Base-by-base conservation (phyloP, 2,888 invertebrate genomes). In the Danaus chrysippus region DNA sequence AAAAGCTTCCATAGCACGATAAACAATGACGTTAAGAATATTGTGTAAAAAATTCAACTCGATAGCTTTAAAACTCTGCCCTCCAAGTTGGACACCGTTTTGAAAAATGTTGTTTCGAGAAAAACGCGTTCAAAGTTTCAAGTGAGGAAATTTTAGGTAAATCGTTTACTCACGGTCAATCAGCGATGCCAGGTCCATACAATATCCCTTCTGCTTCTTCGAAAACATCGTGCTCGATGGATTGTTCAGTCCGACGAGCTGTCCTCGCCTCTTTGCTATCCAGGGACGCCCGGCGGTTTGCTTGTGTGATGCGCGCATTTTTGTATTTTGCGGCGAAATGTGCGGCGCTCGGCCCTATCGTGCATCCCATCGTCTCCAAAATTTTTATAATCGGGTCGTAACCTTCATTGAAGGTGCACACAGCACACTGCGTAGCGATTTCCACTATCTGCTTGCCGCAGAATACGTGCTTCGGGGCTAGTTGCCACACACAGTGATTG, bases 151-250 rank as follows among this genome's bases (percentile, higher is more conserved):
- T 54, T 54, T 60, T 55, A 60, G 53, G 54, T 59, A 59, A 59
- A 59, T 53, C 52, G 53, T 54, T 46, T 62, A 55, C 54, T 54
- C 56, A 62, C 58, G 54, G 54, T 62, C 54, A 59, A 56, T 63
- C 63, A 46, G 56, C 59, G 56, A 56, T n/a, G n/a, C 63, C 59
- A 63, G 59, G 59, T 56, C 63, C 63, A 59, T 63, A 59, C 59
- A 63, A 59, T 56, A 59, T 55, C 41, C 63, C 63, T 59, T 63
- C 63, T n/a, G 53, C 53, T 56, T 62, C 62, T 17, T 58, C 58
- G 58, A 62, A 62, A 41, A 19, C 43, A 19, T 57, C 54, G 49
- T 61, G 44, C 23, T 61, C 61, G 19, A 43, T 53, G 15, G 61
- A 57, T 34, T 13, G 42, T 57, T 57, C 53, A 44, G 34, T 58